A percentile compares a stretch with the other conserved stretches of the same genome.
Conservation (phyloP, 2,888 invertebrate genomes). For the Eupeodes latifasciatus region DNA sequence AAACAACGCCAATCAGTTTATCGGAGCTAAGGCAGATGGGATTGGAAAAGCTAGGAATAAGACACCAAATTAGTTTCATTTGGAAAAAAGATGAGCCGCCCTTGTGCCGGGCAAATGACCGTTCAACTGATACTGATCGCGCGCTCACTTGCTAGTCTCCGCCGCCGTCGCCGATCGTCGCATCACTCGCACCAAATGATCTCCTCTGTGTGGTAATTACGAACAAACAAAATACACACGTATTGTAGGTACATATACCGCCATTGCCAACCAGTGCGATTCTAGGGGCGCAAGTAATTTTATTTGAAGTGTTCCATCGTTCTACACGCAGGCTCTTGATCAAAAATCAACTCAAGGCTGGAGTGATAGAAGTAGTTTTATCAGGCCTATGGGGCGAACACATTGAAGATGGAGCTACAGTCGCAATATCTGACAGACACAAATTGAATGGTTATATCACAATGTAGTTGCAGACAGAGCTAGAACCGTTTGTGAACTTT, state of each 20-base stretch:
- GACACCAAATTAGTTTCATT: conserved; percentile 75
- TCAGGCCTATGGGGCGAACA: too few species aligned
- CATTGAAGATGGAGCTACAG: too few species aligned
- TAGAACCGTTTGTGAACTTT: too few species aligned
- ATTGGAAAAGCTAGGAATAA: conserved; percentile 46
- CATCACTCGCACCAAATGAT: conserved; percentile 60
- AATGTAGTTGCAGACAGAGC: too few species aligned
- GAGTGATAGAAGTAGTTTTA: background rate
- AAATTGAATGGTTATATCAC: too few species aligned
- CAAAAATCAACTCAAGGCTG: conserved; percentile 39
- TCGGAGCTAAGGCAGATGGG: conserved; percentile 19
- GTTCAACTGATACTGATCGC: conserved; percentile 74
- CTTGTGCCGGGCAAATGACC: conserved; percentile 74
- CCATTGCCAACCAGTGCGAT: conserved; percentile 44
- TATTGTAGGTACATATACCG: conserved; percentile 1
- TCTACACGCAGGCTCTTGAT: conserved; percentile 36
- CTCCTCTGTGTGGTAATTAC: conserved; percentile 70
- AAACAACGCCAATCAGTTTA: conserved; percentile 34
- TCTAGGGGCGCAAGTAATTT: conserved; percentile 73
- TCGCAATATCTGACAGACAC: too few species aligned
- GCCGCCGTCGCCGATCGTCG: background rate
- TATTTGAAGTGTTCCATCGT: conserved; percentile 66
- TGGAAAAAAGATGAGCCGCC: conserved; percentile 68
- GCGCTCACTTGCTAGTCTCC: background rate
- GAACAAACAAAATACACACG: conserved; percentile 26